phyloP scores from a whole-genome alignment of 64 coral and sea anemone species.

The Pocillopora damicornis region DNA sequence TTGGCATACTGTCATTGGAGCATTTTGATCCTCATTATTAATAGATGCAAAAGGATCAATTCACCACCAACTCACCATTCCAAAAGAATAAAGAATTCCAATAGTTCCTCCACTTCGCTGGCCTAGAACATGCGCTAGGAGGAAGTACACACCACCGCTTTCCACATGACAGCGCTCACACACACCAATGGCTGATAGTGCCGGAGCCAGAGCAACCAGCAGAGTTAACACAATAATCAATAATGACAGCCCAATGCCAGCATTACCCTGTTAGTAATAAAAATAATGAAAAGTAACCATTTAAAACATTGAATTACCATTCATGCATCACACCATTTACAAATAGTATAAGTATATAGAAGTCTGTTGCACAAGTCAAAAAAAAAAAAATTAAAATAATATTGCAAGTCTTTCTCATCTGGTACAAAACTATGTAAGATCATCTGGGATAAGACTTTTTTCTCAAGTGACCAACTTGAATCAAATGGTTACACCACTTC shows the following conservation, averaged over 20 bases:
- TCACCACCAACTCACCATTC: constrained; percentile 58
- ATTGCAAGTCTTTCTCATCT: too few relatives aligned
- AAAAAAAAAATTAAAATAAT: too few relatives aligned
- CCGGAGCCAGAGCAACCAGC: constrained; percentile 82
- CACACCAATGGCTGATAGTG: constrained; percentile 90
- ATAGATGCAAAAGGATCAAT: neutral
- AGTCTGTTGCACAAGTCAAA: too few relatives aligned
- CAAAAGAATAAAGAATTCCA: constrained; percentile 86
- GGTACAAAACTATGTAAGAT: too few relatives aligned
- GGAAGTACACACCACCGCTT: constrained; percentile 90
- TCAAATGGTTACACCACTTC: too few relatives aligned
- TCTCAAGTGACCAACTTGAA: too few relatives aligned
- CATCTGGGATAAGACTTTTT: too few relatives aligned
- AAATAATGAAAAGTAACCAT: neutral
- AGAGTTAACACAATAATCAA: constrained; percentile 90
- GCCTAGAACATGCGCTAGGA: constrained; percentile 88
- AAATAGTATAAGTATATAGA: too few relatives aligned
- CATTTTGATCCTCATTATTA: neutral
- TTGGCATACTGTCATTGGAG: too few relatives aligned
- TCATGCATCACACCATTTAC: too few relatives aligned
- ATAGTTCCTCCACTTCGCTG: constrained; percentile 80
- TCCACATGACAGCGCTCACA: constrained; percentile 90
- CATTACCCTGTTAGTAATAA: constrained; percentile 74
- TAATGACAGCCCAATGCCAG: constrained; percentile 83
- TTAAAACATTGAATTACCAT: too few relatives aligned